These are phyloP conservation scores for Epistrophella euchroma DNA, from an alignment of 2,888 invertebrate species.

Conservation along the genomic window DNA sequence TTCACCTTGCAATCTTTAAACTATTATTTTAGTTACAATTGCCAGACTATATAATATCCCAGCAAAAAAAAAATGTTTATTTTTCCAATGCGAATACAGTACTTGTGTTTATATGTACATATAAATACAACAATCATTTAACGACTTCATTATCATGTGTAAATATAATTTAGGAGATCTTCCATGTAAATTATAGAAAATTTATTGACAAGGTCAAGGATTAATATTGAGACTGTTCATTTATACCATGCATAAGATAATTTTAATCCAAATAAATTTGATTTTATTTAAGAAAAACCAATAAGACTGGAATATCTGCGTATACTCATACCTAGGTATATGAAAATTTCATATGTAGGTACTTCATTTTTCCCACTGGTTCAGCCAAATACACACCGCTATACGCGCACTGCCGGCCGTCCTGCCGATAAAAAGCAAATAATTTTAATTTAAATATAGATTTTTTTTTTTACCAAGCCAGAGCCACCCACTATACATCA, in stretches of 20 bases:
- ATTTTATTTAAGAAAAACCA: conserved; percentile 32
- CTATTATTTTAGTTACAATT: conserved; percentile 3
- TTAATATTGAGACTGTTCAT: background rate
- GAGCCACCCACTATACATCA: conserved; percentile 51
- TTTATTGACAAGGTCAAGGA: conserved; percentile 55
- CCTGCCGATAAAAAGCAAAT: conserved; percentile 9
- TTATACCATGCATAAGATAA: background rate
- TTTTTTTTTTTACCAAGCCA: conserved; percentile 27
- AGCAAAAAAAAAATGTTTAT: background rate
- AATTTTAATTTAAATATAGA: conserved; percentile 22
- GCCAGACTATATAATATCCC: background rate
- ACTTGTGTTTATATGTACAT: background rate
- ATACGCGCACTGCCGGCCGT: background rate
- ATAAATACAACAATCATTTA: background rate
- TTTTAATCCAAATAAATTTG: background rate
- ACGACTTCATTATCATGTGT: conserved; percentile 28
- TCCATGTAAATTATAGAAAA: conserved; percentile 16
- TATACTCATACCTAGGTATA: background rate
- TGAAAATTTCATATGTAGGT: background rate
- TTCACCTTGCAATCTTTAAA: conserved; percentile 3
- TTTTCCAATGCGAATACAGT: background rate
- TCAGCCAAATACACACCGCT: conserved; percentile 1
- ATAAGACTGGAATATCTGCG: background rate
- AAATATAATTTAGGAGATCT: background rate
- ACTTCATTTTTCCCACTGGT: conserved; percentile 10